These are phyloP conservation scores for Myoxocephalus aenaeus DNA, from an alignment of 2,797 vertebrate genomes.

Conservation along the genomic window DNA sequence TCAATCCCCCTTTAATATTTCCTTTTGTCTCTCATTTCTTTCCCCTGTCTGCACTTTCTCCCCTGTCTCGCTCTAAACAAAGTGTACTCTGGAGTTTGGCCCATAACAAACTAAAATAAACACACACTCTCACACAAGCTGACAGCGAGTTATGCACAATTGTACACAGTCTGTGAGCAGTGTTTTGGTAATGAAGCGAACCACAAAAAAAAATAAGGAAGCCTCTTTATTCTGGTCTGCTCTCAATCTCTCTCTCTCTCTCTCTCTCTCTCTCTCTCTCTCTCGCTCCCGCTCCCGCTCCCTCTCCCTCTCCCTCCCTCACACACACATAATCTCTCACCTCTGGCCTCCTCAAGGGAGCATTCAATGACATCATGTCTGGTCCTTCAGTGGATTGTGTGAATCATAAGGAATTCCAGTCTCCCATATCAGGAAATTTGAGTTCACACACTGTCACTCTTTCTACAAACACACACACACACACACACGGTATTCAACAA, in stretches of 20 bases:
- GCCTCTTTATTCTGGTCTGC: constrained; percentile 19
- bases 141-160: constrained; percentile 39
- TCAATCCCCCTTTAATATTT: not conserved
- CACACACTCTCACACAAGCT: constrained; percentile 25
- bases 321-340: constrained; percentile 43
- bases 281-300: not conserved
- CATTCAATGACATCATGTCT: constrained; percentile 73
- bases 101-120: constrained; percentile 59
- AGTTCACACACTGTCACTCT: constrained; percentile 40
- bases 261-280: not conserved
- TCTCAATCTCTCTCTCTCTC: not conserved
- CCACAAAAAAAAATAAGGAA: constrained; percentile 41
- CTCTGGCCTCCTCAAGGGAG: constrained; percentile 68
- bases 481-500: constrained; percentile 22
- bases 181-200: constrained; percentile 61
- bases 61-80: constrained; percentile 40
- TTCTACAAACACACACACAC: not conserved
- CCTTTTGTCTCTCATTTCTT: constrained; percentile 23
- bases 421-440: constrained; percentile 83
- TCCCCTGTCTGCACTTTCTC: constrained; percentile 13
- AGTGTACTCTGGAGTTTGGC: constrained; percentile 53
- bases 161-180: constrained; percentile 38
- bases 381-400: constrained; percentile 74
- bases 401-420: constrained; percentile 70
- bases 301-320: not conserved